Base-by-base conservation (phyloP, 2,113 vertebrate genomes). In the Ardeotis arabs region DNA sequence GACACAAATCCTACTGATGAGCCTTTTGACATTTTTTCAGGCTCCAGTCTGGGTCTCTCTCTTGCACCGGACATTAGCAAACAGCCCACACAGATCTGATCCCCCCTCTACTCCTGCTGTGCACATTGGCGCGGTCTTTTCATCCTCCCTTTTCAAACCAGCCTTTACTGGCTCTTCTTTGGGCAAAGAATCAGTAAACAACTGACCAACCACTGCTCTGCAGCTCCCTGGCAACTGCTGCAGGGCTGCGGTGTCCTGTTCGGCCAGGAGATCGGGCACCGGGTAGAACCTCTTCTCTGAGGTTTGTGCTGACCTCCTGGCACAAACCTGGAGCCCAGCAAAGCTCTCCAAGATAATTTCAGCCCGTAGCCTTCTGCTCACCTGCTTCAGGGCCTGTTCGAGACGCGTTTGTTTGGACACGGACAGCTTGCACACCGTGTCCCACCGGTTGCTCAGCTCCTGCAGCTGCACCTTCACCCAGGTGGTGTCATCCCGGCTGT, bases 381-480 rank as follows among this genome's bases (percentile, higher is more conserved):
- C 99, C 99, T 99, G 99, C 94, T 99, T 99, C 87, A 99, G 97
- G 18, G 99, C 99, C 95, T 98, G 98, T 55, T 99, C 99, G 49
- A 99, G 98, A 60, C 99, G 99, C 37, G 98, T 99, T 72, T 99
- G 99, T 89, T 99, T 99, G 92, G 98, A 98, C 96, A 99, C 99
- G 0, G 99, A 99, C 62, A 99, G 98, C 47, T 99, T 99, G 37
- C 99, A 99, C 75, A 99, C 99, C 0, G 98, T 99, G 37, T 99
- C 99, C 99, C 99, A 99, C 77, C 99, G 99, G 97, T 98, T 99
- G 97, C 99, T 99, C 47, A 99, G 98, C 96, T 99, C 99, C 94
- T 99, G 99, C 31, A 99, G 98, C 92, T 99, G 99, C 90, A 99
- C 99, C 93, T 99, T 99, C 84, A 99, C 99, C 99, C 99, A 99